Percentiles rank a stretch among this genome's conserved stretches.
These are phyloP conservation scores for Ochropacha duplaris DNA, from an alignment of 2,888 invertebrate species.

Conservation along the genomic window DNA sequence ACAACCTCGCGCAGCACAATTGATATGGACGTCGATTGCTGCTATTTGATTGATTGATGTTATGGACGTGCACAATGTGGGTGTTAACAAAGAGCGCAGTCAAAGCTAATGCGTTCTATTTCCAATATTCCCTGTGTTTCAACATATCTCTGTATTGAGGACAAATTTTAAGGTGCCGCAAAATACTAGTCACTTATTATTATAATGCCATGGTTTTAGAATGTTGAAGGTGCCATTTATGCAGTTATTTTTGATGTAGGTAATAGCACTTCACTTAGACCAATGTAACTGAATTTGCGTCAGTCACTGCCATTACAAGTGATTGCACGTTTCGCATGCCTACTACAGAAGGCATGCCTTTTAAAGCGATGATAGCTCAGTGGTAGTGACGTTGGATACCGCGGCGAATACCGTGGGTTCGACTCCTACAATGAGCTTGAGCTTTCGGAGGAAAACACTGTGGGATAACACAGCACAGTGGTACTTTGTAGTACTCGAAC, in stretches of 20 bases:
- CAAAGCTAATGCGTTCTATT: slow-evolving; percentile 46
- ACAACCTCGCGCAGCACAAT: slow-evolving; percentile 23
- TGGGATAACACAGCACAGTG: no score
- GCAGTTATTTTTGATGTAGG: not conserved
- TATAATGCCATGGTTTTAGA: not conserved
- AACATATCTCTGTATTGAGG: slow-evolving; percentile 11
- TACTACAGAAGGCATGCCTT: not conserved
- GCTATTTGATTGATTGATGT: slow-evolving; percentile 53
- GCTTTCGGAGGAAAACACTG: no score
- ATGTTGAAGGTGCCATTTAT: not conserved
- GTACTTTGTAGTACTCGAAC: no score
- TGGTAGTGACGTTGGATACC: no score
- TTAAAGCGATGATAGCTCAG: no score
- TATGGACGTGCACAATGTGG: slow-evolving; percentile 40
- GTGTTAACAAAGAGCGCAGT: slow-evolving; percentile 42
- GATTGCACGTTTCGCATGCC: slow-evolving; percentile 6
- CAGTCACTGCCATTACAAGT: slow-evolving; percentile 8
- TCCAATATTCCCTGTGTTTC: slow-evolving; percentile 28
- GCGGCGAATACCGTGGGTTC: no score
- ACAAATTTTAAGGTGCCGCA: not conserved
- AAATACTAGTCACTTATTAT: not conserved
- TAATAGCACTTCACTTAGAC: not conserved
- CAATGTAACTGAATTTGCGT: slow-evolving; percentile 8
- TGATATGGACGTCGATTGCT: slow-evolving; percentile 44
- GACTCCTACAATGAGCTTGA: no score